These are phyloP conservation scores for Labroides dimidiatus DNA, from an alignment of 2,797 vertebrate species.

Conservation along the genomic window DNA sequence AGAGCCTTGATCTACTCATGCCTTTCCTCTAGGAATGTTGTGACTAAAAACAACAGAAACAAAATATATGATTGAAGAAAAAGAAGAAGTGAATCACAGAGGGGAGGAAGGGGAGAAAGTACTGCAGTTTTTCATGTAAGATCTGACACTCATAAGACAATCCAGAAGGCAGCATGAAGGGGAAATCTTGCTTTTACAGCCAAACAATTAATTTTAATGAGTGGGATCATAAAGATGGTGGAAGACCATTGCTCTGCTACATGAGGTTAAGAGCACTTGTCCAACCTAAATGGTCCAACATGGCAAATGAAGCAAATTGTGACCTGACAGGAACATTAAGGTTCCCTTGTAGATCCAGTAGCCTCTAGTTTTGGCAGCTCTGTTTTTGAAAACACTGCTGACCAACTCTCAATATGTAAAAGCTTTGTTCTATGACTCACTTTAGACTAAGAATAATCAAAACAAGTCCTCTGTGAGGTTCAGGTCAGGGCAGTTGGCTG, in stretches of 20 bases:
- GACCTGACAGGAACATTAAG: conserved; percentile 40
- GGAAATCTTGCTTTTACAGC: conserved; percentile 85
- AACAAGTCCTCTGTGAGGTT: too few relatives aligned
- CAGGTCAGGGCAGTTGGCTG: too few relatives aligned
- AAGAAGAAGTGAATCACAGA: conserved; percentile 45
- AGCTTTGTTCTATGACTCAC: background rate
- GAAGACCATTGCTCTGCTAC: conserved; percentile 81
- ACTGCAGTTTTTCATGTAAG: conserved; percentile 58
- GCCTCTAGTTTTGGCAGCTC: conserved; percentile 27
- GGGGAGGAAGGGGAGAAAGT: conserved; percentile 26
- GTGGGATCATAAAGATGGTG: conserved; percentile 85
- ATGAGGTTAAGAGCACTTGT: conserved; percentile 77
- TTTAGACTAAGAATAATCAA: too few relatives aligned
- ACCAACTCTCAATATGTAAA: background rate
- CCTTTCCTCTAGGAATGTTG: conserved; percentile 30
- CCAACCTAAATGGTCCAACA: conserved; percentile 80
- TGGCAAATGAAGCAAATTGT: conserved; percentile 60
- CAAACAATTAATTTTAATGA: conserved; percentile 88
- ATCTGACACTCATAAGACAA: conserved; percentile 77
- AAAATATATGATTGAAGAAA: conserved; percentile 47
- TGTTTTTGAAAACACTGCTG: conserved; percentile 17
- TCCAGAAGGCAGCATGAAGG: conserved; percentile 82
- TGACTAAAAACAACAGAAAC: conserved; percentile 27
- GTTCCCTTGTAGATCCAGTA: background rate
- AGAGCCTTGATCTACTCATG: conserved; percentile 42